Base-by-base conservation (phyloP, 2,888 invertebrate species). In the Cetonia aurata region DNA sequence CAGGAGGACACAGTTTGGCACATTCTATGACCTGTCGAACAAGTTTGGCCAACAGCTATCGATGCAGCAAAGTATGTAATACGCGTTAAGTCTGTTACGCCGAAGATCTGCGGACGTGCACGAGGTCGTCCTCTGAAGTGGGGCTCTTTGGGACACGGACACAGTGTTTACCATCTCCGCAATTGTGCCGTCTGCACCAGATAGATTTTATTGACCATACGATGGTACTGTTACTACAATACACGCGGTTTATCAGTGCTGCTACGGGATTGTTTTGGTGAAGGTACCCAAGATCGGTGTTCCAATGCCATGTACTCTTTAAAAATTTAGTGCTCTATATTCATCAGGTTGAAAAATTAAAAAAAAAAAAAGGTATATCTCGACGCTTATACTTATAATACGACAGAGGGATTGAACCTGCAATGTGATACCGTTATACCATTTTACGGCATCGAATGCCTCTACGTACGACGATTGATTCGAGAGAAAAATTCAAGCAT, bases 91-190 rank as follows among this genome's bases (percentile, higher is more conserved):
- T 67, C 46, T 66, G 48, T 57, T 57, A 37, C 42, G 53, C 71
- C 83, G 83, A 82, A 80, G 81, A 79, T 76, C 77, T 79, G 81
- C 83, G 84, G 81, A 80, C 79, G 75, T 74, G 76, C 82, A 80
- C 83, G 83, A 82, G 82, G 82, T 82, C 83, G 82, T 77, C 78
- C 80, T 80, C 79, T 79, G 79, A 80, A 82, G 81, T 82, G 81
- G 81, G 81, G 81, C 79, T 81, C 79, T 77, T 79, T 82, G 79
- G 82, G 80, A 79, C 78, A 79, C 78, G 80, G 80, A 80, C 80
- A 81, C 82, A 83, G 82, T 83, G 82, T 82, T 83, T 82, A 81
- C 81, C 80, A 81, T 82, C 80, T 78, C 79, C 79, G 79, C 76
- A 75, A 78, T 79, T 79, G 81, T 77, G 77, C 74, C 77, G 75